Evolutionary conservation across 2,888 invertebrate genomes (phyloP).

Genomic region (Muscina levida): DNA sequence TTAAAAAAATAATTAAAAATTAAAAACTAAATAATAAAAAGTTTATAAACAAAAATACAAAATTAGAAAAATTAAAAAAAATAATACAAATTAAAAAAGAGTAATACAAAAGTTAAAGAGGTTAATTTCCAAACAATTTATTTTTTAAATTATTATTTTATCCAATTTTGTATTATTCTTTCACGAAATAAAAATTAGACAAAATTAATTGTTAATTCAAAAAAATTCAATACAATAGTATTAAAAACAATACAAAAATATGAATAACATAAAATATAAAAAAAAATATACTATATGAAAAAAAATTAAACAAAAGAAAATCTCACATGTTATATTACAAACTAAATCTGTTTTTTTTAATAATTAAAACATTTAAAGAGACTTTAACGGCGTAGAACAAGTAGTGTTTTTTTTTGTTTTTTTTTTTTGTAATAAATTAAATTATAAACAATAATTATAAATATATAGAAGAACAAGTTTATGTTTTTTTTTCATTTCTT

Average conservation of each 20-base stretch:
- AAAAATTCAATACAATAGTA: background rate
- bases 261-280: too few relatives aligned
- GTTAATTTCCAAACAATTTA: too few relatives aligned
- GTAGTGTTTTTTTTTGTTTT: slow-evolving; percentile 11
- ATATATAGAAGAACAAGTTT: slow-evolving; percentile 8
- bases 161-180: too few relatives aligned
- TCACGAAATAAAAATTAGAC: too few relatives aligned
- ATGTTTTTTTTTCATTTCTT: background rate
- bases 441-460: slow-evolving; percentile 20
- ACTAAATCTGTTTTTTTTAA: slow-evolving; percentile 4
- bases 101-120: too few relatives aligned
- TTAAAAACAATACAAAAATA: background rate
- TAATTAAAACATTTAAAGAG: slow-evolving; percentile 4
- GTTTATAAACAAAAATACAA: too few relatives aligned
- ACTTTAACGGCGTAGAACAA: background rate
- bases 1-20: too few relatives aligned
- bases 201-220: background rate
- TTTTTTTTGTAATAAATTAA: slow-evolving; percentile 3
- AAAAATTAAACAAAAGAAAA: background rate
- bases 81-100: too few relatives aligned
- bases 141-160: too few relatives aligned
- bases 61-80: too few relatives aligned
- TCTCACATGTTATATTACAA: background rate
- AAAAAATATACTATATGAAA: background rate
- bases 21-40: too few relatives aligned